Base-by-base conservation (phyloP, 2,113 vertebrate species). In the Turdus rufiventris region DNA sequence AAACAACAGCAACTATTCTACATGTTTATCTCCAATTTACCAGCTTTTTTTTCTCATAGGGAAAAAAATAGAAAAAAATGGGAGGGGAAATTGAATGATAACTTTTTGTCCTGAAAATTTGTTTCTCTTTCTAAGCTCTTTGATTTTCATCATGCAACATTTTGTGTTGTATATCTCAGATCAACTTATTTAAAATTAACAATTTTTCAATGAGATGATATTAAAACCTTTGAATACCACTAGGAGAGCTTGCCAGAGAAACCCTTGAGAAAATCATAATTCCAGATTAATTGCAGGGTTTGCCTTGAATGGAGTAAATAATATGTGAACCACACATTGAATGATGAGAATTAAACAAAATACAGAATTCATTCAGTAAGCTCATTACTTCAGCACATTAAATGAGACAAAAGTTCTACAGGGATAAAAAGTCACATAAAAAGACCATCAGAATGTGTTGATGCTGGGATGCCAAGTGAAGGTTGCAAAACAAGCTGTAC, bases 211-310 rank as follows among this genome's bases (percentile, higher is more conserved):
- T 92, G 61, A 95, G 65, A 88, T 10, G 1, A 5, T 87, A 62
- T 81, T 89, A 84, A 96, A 96, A 91, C 71, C 54, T 80, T 89
- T 89, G 74, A 92, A 91, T 93, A 40, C 33, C 38, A 79, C 42
- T 89, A 65, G 38, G 50, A 93, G 38, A 76, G 71, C 78, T 89
- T 96, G 82, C 90, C 92, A 96, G 88, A 63, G 61, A 90, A 96
- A 73, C 85, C 75, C 94, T 93, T 94, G 74, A 95, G 95, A 89
- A 94, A 93, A 93, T 93, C 36, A 6, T 93, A 58, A 85, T 93
- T 96, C 67, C 9, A 31, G 82, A 88, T 95, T 95, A 96, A 95
- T 95, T 94, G 85, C 71, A 77, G 85, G 75, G 71, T 88, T 96
- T 85, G 71, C 78, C 79, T 71, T 66, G 75, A 93, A 83, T 65